Evolutionary conservation across 1,140 invertebrate species (phyloP).

Genomic region (Conopomorpha cramerella): DNA sequence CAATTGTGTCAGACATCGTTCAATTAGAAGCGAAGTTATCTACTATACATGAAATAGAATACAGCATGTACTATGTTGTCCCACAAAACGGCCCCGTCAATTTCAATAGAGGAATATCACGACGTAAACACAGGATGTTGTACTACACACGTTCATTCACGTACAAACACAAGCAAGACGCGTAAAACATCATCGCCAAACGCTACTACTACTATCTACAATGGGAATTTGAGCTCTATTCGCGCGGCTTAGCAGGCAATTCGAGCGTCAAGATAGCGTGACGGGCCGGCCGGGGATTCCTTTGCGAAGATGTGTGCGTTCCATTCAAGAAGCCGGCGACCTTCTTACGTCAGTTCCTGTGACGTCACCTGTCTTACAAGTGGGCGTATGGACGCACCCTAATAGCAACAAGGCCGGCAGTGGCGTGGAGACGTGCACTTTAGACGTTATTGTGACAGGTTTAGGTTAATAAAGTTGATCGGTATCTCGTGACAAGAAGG

Average conservation of each 20-base stretch:
- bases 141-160: conserved; percentile 53
- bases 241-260: not conserved
- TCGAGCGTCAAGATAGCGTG: no score
- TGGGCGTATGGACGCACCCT: conserved; percentile 35
- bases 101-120: conserved; percentile 25
- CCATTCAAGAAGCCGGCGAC: conserved; percentile 38
- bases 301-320: conserved; percentile 24
- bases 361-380: conserved; percentile 45
- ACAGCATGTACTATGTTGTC: conserved; percentile 29
- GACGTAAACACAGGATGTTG: conserved; percentile 28
- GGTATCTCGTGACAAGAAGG: conserved; percentile 24
- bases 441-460: conserved; percentile 32
- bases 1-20: conserved; percentile 24
- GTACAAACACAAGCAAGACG: conserved; percentile 10
- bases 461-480: conserved; percentile 10
- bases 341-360: conserved; percentile 47
- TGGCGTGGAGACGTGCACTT: conserved; percentile 11
- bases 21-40: conserved; percentile 41
- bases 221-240: not conserved
- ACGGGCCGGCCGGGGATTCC: conserved; percentile 7
- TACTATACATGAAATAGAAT: no score
- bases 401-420: no score
- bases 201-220: not conserved
- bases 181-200: no score
- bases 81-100: conserved; percentile 30